Percentiles rank a stretch among this genome's conserved stretches.
Evolutionary conservation across 2,888 invertebrate genomes (phyloP).

Genomic region (Nezara viridula): DNA sequence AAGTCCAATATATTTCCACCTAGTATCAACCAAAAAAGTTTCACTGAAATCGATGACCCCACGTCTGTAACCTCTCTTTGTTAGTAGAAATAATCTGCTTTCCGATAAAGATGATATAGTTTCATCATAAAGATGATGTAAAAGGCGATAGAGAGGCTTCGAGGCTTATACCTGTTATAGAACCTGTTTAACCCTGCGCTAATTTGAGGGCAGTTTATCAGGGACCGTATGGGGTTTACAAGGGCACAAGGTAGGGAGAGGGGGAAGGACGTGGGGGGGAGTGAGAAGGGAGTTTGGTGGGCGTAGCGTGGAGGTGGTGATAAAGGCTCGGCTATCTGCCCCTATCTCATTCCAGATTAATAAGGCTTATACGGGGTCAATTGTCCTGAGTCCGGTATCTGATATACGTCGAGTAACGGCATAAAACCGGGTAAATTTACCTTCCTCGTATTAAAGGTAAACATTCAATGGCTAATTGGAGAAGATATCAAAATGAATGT

Average conservation of each 20-base stretch:
- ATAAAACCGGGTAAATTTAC: not conserved
- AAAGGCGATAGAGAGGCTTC: not conserved
- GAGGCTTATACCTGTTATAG: not conserved
- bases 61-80: no score
- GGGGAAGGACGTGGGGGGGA: not conserved
- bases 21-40: no score
- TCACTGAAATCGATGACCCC: no score
- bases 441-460: not conserved
- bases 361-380: not conserved
- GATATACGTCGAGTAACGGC: not conserved
- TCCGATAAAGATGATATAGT: not conserved
- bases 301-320: not conserved
- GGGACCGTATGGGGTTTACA: constrained; percentile 30
- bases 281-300: not conserved
- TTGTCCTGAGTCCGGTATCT: not conserved
- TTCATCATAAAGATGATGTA: not conserved
- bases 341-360: constrained; percentile 7
- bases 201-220: constrained; percentile 28
- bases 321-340: not conserved
- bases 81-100: no score
- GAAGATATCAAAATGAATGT: not conserved
- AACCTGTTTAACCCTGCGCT: constrained; percentile 29
- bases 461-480: not conserved
- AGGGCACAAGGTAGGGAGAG: not conserved
- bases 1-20: no score